phyloP scores from a whole-genome alignment of 2,797 vertebrate genomes.

The Anolis apletophallus region DNA sequence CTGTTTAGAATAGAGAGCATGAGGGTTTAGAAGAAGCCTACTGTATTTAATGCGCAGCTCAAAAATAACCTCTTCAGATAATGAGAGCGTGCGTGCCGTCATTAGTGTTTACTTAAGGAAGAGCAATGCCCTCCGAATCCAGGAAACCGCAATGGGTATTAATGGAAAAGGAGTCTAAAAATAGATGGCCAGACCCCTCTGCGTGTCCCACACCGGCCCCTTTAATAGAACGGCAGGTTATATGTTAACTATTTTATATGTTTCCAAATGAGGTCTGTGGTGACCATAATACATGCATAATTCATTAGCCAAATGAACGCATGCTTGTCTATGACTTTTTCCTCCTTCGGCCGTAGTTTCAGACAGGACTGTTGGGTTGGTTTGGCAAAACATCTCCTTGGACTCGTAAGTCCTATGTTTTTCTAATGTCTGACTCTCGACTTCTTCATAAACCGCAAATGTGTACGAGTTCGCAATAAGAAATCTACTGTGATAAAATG shows the following conservation, averaged over 20 bases:
- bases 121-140: slow-evolving; percentile 41
- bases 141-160: slow-evolving; percentile 41
- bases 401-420: too few relatives aligned
- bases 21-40: slow-evolving; percentile 48
- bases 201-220: not conserved
- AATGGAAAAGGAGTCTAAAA: slow-evolving; percentile 21
- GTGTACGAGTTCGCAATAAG: not conserved
- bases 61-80: slow-evolving; percentile 64
- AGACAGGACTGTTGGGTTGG: not conserved
- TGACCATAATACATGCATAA: slow-evolving; percentile 8
- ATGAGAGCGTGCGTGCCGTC: slow-evolving; percentile 56
- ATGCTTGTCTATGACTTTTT: not conserved
- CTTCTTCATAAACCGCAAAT: too few relatives aligned
- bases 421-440: too few relatives aligned
- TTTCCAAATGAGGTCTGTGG: not conserved
- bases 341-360: not conserved
- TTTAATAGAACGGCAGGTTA: not conserved
- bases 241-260: slow-evolving; percentile 12
- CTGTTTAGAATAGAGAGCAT: slow-evolving; percentile 58
- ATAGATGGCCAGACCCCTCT: not conserved
- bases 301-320: not conserved
- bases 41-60: slow-evolving; percentile 52
- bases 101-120: slow-evolving; percentile 64
- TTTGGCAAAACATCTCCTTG: not conserved
- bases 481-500: too few relatives aligned